Evolutionary conservation across 2,888 invertebrate genomes (phyloP).

Genomic region (Scaptomyza parva): DNA sequence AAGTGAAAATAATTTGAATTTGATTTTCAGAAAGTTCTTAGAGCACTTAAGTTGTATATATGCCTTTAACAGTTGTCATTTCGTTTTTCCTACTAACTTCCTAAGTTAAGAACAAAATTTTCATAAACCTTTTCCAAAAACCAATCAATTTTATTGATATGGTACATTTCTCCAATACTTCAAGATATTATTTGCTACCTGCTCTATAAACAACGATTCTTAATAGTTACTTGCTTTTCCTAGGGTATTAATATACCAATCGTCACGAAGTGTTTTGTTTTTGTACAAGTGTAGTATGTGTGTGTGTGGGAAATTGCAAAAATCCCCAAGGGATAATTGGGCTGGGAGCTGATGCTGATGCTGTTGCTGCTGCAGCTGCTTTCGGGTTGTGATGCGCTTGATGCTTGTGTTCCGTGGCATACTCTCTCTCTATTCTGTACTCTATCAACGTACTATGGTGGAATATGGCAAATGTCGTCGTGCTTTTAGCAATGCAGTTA

Average conservation of each 20-base stretch:
- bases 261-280: constrained; percentile 6
- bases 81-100: too few species aligned
- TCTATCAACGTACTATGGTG: neutral
- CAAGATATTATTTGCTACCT: too few species aligned
- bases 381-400: neutral
- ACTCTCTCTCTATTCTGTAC: neutral
- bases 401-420: neutral
- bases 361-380: constrained; percentile 9
- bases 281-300: neutral
- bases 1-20: too few species aligned
- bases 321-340: constrained; percentile 26
- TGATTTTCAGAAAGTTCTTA: too few species aligned
- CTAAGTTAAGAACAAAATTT: too few species aligned
- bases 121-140: too few species aligned
- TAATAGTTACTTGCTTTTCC: too few species aligned
- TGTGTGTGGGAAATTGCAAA: constrained; percentile 38
- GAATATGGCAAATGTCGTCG: constrained; percentile 42
- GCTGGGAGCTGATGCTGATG: constrained; percentile 13
- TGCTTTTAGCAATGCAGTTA: constrained; percentile 48
- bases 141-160: too few species aligned
- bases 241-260: constrained; percentile 39
- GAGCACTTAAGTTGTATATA: too few species aligned
- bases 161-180: too few species aligned
- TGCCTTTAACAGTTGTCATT: too few species aligned
- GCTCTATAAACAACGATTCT: too few species aligned